Evolutionary conservation across 2,113 vertebrate genomes (phyloP).

Genomic region (Girardinichthys multiradiatus): DNA sequence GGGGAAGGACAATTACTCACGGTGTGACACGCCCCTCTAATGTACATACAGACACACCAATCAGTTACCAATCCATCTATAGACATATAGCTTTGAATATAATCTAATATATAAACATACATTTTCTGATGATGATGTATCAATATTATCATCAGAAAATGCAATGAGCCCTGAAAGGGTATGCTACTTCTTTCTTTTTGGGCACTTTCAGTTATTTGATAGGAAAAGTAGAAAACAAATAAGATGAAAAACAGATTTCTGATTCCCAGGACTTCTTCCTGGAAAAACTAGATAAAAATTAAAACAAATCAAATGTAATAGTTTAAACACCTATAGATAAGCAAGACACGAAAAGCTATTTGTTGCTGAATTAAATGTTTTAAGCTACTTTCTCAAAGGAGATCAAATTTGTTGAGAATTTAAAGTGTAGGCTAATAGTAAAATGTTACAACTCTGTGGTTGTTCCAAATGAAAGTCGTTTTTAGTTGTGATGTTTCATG

Average conservation of each 20-base stretch:
- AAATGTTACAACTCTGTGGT: too few relatives aligned
- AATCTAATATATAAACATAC: too few relatives aligned
- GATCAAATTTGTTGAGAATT: too few relatives aligned
- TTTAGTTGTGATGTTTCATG: too few relatives aligned
- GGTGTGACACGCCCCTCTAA: slow-evolving; percentile 55
- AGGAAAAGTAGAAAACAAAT: background rate
- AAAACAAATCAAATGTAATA: background rate
- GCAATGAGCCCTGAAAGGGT: too few relatives aligned
- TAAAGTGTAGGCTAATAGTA: too few relatives aligned
- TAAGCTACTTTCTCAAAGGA: too few relatives aligned
- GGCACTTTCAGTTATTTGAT: background rate
- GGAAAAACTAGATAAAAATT: background rate
- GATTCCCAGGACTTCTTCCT: background rate
- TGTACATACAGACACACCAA: background rate
- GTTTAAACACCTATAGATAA: background rate
- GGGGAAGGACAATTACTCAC: slow-evolving; percentile 47
- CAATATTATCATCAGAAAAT: too few relatives aligned
- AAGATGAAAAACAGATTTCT: background rate
- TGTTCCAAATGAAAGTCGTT: too few relatives aligned
- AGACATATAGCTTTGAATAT: too few relatives aligned
- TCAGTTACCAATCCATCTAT: background rate
- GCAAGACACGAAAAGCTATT: too few relatives aligned
- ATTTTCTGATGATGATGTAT: too few relatives aligned
- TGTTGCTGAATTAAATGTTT: background rate
- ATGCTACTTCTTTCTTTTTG: background rate